Base-by-base conservation (phyloP, 2,113 vertebrate species). In the Ardeotis arabs region DNA sequence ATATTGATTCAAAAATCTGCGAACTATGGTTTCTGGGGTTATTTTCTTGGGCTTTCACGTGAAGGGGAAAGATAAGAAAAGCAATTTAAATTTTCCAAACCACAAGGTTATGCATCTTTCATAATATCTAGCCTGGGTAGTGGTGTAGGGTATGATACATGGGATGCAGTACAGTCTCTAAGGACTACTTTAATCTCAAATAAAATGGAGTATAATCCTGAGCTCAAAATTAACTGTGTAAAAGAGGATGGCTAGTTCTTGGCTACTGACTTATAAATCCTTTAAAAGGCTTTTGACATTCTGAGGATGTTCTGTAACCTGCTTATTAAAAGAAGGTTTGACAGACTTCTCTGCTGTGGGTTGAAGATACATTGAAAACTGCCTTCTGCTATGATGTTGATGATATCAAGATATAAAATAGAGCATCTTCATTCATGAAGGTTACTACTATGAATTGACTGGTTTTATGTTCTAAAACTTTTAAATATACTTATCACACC, bases 61-160 rank as follows among this genome's bases (percentile, higher is more conserved):
- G 76, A 95, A 86, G 44, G 18, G 50, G 31, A 81, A 74, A 90
- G 90, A 93, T 95, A 96, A 90, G 76, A 52, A 90, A 93, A 96
- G 64, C 56, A 90, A 89, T 90, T 72, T 92, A 39, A 86, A 90
- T 92, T 92, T 95, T 86, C 80, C 80, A 93, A 81, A 70, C 52
- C 76, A 70, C 80, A 67, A 74, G 55, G 66, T 64, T 89, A 39
- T 95, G 89, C 83, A 93, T 95, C 59, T 94, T 92, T 92, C 59
- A 76, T 91, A 78, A 19, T 66, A 86, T 41, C 68, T 66, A 52
- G 72, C 75, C n/a, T 67, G 55, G 37, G 27, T 52, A 59, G 79
- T 47, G 28, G 50, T 93, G 20, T 93, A 55, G 79, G 72, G 86
- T 95, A 69, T 88, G 75, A 83, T 90, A 67, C 55, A 20, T 70